phyloP scores from a whole-genome alignment of 2,113 vertebrate genomes.

The Neodontobutis hainanensis region DNA sequence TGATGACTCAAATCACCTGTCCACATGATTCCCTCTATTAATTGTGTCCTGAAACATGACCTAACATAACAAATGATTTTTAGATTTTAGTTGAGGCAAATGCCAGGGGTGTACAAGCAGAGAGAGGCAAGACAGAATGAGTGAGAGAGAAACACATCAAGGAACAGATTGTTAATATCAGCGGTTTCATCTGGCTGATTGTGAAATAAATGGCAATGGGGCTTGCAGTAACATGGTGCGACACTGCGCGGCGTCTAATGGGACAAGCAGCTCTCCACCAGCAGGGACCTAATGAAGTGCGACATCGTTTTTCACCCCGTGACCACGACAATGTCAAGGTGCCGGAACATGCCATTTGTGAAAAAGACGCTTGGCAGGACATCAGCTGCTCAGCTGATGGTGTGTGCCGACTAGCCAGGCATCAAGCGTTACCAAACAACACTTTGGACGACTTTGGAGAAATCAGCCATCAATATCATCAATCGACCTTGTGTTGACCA shows the following conservation, averaged over 20 bases:
- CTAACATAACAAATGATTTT: slow-evolving; percentile 72
- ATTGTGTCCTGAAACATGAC: slow-evolving; percentile 78
- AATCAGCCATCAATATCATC: slow-evolving; percentile 65
- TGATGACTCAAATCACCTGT: slow-evolving; percentile 78
- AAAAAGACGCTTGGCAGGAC: slow-evolving; percentile 64
- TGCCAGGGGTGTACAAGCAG: slow-evolving; percentile 32
- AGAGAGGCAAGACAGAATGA: slow-evolving; percentile 22
- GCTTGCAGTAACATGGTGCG: slow-evolving; percentile 82
- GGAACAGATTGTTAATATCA: slow-evolving; percentile 86
- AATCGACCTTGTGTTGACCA: slow-evolving; percentile 68
- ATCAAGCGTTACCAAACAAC: slow-evolving; percentile 43
- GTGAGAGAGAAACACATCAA: slow-evolving; percentile 79
- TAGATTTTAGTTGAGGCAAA: slow-evolving; percentile 26
- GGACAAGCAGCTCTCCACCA: slow-evolving; percentile 78
- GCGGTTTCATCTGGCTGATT: slow-evolving; percentile 83
- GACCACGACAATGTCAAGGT: slow-evolving; percentile 80
- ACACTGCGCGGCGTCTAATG: slow-evolving; percentile 77
- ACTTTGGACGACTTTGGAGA: slow-evolving; percentile 61
- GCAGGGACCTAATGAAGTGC: slow-evolving; percentile 82
- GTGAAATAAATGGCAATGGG: slow-evolving; percentile 86
- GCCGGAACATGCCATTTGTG: slow-evolving; percentile 77
- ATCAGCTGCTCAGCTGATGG: slow-evolving; percentile 71
- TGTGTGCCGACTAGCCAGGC: slow-evolving; percentile 40
- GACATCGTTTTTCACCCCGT: slow-evolving; percentile 81
- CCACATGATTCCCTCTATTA: slow-evolving; percentile 75